These are phyloP conservation scores for Ethmia dodecea DNA, from an alignment of 2,888 invertebrate species.

Conservation along the genomic window DNA sequence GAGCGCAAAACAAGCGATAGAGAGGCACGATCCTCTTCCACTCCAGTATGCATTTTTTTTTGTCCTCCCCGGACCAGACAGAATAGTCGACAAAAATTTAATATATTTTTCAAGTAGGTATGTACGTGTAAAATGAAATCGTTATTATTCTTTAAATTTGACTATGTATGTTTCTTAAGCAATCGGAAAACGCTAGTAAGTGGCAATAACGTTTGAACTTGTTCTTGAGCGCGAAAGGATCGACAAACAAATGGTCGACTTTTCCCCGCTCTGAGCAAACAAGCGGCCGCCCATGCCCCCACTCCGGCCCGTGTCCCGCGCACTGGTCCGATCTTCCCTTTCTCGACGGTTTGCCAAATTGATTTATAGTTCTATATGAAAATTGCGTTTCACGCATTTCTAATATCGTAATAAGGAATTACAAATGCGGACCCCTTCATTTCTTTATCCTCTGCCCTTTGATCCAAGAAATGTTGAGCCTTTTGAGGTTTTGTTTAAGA, in stretches of 20 bases:
- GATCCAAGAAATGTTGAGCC: conserved; percentile 31
- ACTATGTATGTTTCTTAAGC: neutral
- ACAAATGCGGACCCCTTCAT: conserved; percentile 23
- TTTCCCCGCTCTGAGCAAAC: no score
- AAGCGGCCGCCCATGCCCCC: neutral
- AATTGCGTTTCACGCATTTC: conserved; percentile 43
- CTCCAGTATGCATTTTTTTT: no score
- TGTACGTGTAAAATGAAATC: neutral
- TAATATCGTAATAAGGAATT: conserved; percentile 39
- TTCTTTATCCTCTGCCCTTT: conserved; percentile 25
- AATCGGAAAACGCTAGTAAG: neutral
- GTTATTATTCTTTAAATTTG: neutral
- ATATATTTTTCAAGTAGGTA: no score
- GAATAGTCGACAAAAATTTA: no score
- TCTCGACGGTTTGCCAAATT: conserved; percentile 28
- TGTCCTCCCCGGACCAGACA: no score
- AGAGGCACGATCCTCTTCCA: no score
- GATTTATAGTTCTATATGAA: conserved; percentile 55
- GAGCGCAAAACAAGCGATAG: no score
- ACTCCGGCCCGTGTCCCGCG: conserved; percentile 19
- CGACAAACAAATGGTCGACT: no score
- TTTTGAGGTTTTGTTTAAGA: conserved; percentile 52
- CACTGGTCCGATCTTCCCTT: conserved; percentile 30
- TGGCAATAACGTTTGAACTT: neutral
- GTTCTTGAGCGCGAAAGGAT: no score